Base-by-base conservation (phyloP, 2,797 vertebrate genomes). In the Perodicticus potto region DNA sequence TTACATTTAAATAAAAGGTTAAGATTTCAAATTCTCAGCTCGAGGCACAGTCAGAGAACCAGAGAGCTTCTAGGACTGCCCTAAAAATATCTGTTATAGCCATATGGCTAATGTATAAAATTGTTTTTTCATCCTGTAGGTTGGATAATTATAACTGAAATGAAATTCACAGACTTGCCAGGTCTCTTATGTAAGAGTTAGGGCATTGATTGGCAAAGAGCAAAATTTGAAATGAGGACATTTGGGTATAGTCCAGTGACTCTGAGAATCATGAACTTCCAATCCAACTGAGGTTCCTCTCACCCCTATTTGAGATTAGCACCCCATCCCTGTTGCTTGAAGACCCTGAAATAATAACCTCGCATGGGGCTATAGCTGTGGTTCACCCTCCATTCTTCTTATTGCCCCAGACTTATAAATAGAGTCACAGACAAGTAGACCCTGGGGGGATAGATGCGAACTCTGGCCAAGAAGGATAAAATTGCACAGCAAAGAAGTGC, bases 141-240 rank as follows among this genome's bases (percentile, higher is more conserved):
- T 94, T 95, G 72, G 92, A 96, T 96, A 97, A 94, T 96, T 96
- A 96, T 74, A 97, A 94, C 89, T 74, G 77, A 97, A 94, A 95
- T 95, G 86, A 80, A 97, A 97, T 95, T 96, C 89, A 94, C 67
- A 97, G 59, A 57, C 61, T 95, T 97, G 83, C 87, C 89, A 93
- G 89, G 67, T 89, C 63, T 97, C 83, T 97, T 94, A 96, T 85
- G 17, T 76, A 97, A 96, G 97, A 95, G 78, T 93, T 91, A 89
- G 86, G 93, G 86, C 91, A 96, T 85, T 95, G 95, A 96, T 96
- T 94, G 85, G 70, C 65, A 94, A 93, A 89, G 40, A 96, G 57
- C 61, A 85, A 95, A 94, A 89, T 89, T 80, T 92, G 86, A 19
- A 97, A 94, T 82, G 72, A 97, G 87, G 84, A 95, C 87, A 87